Evolutionary conservation across 2,888 invertebrate species (phyloP).

Genomic region (Leptarthrus brevirostris): DNA sequence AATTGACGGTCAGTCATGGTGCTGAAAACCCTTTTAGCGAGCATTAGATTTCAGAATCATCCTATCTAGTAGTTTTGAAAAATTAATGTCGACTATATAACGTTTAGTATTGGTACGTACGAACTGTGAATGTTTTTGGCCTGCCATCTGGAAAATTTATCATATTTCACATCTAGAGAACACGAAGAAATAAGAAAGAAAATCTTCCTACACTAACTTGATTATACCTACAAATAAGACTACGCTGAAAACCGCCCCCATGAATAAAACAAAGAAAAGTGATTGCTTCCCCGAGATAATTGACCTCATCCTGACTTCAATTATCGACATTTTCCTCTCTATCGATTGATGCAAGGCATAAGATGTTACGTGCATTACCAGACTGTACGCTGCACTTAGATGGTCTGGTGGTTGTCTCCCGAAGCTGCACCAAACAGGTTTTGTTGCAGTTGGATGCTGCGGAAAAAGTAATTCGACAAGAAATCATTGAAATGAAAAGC

Average conservation of each 20-base stretch:
- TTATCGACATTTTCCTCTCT: constrained; percentile 27
- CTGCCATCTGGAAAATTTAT: too few species aligned
- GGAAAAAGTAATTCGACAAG: not conserved
- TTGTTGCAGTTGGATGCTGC: not conserved
- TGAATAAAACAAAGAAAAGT: constrained; percentile 10
- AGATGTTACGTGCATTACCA: constrained; percentile 1
- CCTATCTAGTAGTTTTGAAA: too few species aligned
- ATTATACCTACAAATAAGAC: too few species aligned
- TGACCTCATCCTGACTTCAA: constrained; percentile 32
- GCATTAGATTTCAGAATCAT: too few species aligned
- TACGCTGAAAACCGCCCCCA: constrained; percentile 5
- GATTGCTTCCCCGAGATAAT: constrained; percentile 34
- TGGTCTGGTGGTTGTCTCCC: not conserved
- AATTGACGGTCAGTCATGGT: too few species aligned
- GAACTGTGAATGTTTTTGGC: too few species aligned
- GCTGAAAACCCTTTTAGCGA: too few species aligned
- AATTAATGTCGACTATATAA: too few species aligned
- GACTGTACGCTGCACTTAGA: not conserved
- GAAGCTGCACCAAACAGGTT: constrained; percentile 3
- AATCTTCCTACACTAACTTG: too few species aligned
- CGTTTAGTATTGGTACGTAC: too few species aligned
- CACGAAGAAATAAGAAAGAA: too few species aligned
- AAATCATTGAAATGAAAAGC: not conserved
- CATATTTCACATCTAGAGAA: too few species aligned
- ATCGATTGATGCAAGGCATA: constrained; percentile 17